Evolutionary conservation across 2,797 vertebrate species (phyloP).

Genomic region (Crenuchus spilurus): DNA sequence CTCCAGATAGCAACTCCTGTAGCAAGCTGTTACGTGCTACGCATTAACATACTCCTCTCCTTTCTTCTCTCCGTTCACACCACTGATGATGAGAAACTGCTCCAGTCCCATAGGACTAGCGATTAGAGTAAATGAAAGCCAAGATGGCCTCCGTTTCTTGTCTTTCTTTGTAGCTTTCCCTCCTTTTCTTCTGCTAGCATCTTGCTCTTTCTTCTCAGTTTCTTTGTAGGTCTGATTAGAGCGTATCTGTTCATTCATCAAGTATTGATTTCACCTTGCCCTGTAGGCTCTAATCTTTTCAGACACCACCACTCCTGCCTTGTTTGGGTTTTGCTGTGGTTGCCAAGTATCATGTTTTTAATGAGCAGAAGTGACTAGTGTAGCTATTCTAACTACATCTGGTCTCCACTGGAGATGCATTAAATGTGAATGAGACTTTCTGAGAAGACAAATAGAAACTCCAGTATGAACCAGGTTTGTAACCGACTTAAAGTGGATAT

Average conservation of each 20-base stretch:
- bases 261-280: slow-evolving; percentile 27
- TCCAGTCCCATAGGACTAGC: not conserved
- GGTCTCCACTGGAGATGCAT: not conserved
- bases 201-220: not conserved
- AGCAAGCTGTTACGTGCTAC: slow-evolving; percentile 14
- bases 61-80: not conserved
- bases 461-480: not conserved
- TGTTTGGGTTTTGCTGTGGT: slow-evolving; percentile 10
- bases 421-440: not conserved
- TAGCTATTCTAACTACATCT: not conserved
- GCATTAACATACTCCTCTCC: slow-evolving; percentile 18
- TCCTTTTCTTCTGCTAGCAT: not conserved
- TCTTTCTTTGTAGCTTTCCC: not conserved
- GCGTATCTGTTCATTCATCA: slow-evolving; percentile 33
- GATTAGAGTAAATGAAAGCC: slow-evolving; percentile 3
- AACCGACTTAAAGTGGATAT: no score
- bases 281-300: slow-evolving; percentile 29
- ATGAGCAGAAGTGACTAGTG: slow-evolving; percentile 39
- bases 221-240: slow-evolving; percentile 12
- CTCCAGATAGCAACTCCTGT: not conserved
- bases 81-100: not conserved
- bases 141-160: slow-evolving; percentile 2
- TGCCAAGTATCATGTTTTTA: slow-evolving; percentile 21
- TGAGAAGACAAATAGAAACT: slow-evolving; percentile 3
- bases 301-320: not conserved